Conservation (phyloP, 2,888 invertebrate genomes). For the Euclidia mi region DNA sequence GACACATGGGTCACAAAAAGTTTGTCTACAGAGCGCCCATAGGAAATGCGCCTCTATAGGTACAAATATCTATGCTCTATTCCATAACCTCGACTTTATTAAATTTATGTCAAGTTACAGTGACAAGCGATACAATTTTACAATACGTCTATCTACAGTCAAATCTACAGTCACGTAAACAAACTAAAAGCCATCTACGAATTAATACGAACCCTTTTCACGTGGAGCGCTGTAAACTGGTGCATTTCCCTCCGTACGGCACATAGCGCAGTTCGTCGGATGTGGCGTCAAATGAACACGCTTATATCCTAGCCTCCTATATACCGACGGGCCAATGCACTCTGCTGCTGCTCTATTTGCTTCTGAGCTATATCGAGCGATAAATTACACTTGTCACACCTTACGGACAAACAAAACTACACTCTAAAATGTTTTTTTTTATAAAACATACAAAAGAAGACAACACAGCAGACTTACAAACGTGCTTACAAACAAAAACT, state of each 20-base stretch:
- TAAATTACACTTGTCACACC: conserved; percentile 21
- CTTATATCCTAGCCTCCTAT: conserved; percentile 40
- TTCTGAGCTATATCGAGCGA: conserved; percentile 25
- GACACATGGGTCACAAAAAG: no score
- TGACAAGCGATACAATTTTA: no score
- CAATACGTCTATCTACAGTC: no score
- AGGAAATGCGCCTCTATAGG: no score
- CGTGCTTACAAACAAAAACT: conserved; percentile 24
- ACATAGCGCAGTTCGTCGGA: conserved; percentile 57
- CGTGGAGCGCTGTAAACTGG: conserved; percentile 20
- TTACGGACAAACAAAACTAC: conserved; percentile 12
- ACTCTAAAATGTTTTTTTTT: background rate
- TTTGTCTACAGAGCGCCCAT: no score
- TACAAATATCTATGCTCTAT: no score
- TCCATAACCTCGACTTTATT: no score
- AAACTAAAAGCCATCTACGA: background rate
- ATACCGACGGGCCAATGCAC: conserved; percentile 41
- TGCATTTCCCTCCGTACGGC: conserved; percentile 42
- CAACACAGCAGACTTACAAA: conserved; percentile 25
- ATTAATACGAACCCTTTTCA: conserved; percentile 35
- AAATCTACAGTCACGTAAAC: no score
- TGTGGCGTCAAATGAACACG: conserved; percentile 52
- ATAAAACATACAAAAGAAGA: conserved; percentile 16
- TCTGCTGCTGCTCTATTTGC: conserved; percentile 42
- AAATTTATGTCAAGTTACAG: no score